These are phyloP conservation scores for Catocala fraxini DNA, from an alignment of 2,888 invertebrate genomes.

Conservation along the genomic window DNA sequence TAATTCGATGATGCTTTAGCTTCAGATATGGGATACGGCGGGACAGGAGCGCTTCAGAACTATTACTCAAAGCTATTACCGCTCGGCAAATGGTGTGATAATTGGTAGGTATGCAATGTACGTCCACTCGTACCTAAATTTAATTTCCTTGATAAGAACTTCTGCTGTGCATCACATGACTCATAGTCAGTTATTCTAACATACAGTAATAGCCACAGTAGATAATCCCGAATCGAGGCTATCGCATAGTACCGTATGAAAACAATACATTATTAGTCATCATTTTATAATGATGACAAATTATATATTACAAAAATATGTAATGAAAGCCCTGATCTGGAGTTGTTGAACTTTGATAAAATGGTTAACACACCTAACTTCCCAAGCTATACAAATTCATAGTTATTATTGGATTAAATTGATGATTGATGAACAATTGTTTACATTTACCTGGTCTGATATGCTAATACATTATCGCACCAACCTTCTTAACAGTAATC, in stretches of 20 bases:
- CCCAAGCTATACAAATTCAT: too few relatives aligned
- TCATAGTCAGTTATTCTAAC: constrained; percentile 16
- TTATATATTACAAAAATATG: too few relatives aligned
- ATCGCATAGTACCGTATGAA: not conserved
- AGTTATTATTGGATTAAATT: too few relatives aligned
- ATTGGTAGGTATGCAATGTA: constrained; percentile 88
- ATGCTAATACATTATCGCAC: too few relatives aligned
- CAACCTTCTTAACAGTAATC: too few relatives aligned
- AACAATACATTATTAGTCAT: too few relatives aligned
- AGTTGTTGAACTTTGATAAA: too few relatives aligned
- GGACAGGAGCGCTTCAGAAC: constrained; percentile 98
- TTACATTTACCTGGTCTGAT: too few relatives aligned
- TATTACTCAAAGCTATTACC: constrained; percentile 98
- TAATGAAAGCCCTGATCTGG: too few relatives aligned
- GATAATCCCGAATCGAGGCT: not conserved
- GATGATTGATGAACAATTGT: too few relatives aligned
- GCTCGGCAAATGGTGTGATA: constrained; percentile 98
- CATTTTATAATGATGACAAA: too few relatives aligned
- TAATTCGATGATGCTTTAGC: constrained; percentile 77
- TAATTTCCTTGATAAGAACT: constrained; percentile 24
- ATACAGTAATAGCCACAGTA: not conserved
- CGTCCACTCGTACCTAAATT: constrained; percentile 34
- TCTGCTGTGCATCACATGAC: constrained; percentile 24
- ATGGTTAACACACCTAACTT: too few relatives aligned
- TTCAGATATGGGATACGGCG: constrained; percentile 99